A percentile compares a stretch with the other conserved stretches of the same genome.
phyloP scores from a whole-genome alignment of 1,140 invertebrate species.

The Listronotus bonariensis region DNA sequence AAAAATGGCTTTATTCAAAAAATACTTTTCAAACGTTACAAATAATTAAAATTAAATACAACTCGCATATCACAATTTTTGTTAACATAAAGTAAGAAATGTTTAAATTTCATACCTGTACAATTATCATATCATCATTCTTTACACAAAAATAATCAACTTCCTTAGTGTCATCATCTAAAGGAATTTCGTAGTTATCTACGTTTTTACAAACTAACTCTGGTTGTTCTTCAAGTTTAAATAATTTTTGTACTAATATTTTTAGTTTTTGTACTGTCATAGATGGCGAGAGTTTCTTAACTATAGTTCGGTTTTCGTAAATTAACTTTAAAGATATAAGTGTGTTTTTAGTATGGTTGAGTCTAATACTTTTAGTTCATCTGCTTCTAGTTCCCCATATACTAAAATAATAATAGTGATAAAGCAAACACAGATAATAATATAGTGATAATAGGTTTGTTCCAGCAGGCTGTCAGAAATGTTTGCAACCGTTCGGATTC shows the following conservation, averaged over 20 bases:
- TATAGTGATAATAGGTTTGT: slow-evolving; percentile 15
- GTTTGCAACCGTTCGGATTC: too few species aligned
- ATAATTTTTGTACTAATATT: slow-evolving; percentile 72
- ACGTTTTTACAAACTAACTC: slow-evolving; percentile 60
- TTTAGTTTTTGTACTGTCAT: slow-evolving; percentile 85
- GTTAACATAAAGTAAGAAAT: not conserved
- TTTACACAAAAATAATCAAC: slow-evolving; percentile 84
- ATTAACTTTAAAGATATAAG: slow-evolving; percentile 68
- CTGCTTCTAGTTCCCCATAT: slow-evolving; percentile 78
- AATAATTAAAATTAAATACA: too few species aligned
- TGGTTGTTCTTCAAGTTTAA: slow-evolving; percentile 60
- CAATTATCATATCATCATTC: slow-evolving; percentile 74
- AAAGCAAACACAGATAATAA: slow-evolving; percentile 48
- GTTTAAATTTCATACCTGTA: slow-evolving; percentile 21
- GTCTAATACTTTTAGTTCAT: slow-evolving; percentile 63
- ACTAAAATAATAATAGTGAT: slow-evolving; percentile 59
- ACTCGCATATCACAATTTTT: slow-evolving; percentile 20
- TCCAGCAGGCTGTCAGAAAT: too few species aligned
- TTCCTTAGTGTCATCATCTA: slow-evolving; percentile 81
- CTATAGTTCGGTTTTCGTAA: slow-evolving; percentile 61
- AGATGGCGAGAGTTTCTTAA: slow-evolving; percentile 74
- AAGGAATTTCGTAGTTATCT: slow-evolving; percentile 68
- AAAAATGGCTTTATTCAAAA: too few species aligned
- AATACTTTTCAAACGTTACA: not conserved
- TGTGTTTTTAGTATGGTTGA: slow-evolving; percentile 71